Percentiles rank a stretch among this genome's conserved stretches.
Evolutionary conservation across 2,113 vertebrate genomes (phyloP).

Genomic region (Danionella cerebrum): DNA sequence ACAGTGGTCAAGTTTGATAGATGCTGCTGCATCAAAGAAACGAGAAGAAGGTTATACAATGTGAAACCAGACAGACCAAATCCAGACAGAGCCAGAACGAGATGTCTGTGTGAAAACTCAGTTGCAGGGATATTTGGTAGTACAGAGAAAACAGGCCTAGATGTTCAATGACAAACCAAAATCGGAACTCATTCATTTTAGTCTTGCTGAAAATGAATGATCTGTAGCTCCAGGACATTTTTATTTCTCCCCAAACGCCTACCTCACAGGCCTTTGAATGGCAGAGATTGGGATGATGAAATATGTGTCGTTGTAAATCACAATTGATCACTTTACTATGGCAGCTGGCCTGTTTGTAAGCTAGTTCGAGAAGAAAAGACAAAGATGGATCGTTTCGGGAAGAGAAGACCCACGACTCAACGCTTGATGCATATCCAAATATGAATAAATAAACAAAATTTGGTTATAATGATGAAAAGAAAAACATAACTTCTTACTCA

Average conservation of each 20-base stretch:
- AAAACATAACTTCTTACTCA: background rate
- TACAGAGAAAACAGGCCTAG: background rate
- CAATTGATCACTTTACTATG: slow-evolving; percentile 41
- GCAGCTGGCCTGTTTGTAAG: slow-evolving; percentile 30
- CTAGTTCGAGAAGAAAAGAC: slow-evolving; percentile 32
- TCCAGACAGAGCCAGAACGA: background rate
- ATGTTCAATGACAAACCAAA: background rate
- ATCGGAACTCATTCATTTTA: background rate
- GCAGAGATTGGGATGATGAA: slow-evolving; percentile 35
- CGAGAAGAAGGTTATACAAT: background rate
- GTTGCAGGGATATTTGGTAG: background rate
- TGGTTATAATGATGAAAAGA: background rate
- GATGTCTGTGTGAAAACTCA: background rate
- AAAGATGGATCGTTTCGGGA: slow-evolving; percentile 16
- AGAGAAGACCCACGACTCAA: background rate
- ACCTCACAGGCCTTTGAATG: slow-evolving; percentile 27
- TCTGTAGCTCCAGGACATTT: slow-evolving; percentile 16
- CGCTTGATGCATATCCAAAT: background rate
- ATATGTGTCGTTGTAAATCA: slow-evolving; percentile 36
- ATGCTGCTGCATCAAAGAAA: background rate
- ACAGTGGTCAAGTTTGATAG: background rate
- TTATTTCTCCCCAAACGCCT: background rate
- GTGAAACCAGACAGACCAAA: background rate
- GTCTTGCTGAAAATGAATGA: slow-evolving; percentile 4
- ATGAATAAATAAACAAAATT: background rate